These are phyloP conservation scores for Nysson spinosus DNA, from an alignment of 2,888 invertebrate species.

Conservation along the genomic window DNA sequence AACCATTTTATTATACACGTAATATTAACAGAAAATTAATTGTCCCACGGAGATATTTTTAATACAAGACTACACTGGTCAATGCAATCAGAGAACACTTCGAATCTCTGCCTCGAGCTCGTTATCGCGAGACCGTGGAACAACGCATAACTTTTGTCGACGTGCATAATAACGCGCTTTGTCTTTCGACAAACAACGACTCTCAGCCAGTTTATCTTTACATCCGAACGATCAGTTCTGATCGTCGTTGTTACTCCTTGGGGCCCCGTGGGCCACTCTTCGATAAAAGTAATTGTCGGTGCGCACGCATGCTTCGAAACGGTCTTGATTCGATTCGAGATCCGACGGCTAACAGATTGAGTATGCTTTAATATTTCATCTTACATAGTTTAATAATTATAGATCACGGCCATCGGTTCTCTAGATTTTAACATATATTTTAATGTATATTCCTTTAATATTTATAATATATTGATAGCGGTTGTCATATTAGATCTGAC, in stretches of 20 bases:
- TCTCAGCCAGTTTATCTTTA: constrained; percentile 40
- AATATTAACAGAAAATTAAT: too few relatives aligned
- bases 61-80: background rate
- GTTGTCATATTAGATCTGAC: too few relatives aligned
- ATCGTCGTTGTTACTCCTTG: constrained; percentile 23
- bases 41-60: constrained; percentile 10
- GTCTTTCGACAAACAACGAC: constrained; percentile 43
- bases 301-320: constrained; percentile 36
- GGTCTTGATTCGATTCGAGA: constrained; percentile 46
- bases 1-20: too few relatives aligned
- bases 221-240: constrained; percentile 30
- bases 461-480: too few relatives aligned
- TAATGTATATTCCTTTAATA: too few relatives aligned
- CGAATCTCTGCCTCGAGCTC: constrained; percentile 31
- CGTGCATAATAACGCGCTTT: constrained; percentile 48
- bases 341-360: constrained; percentile 35
- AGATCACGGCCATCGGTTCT: too few relatives aligned
- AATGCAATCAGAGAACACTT: constrained; percentile 41
- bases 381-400: too few relatives aligned
- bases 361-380: constrained; percentile 17
- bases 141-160: constrained; percentile 46
- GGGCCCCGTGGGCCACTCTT: constrained; percentile 11
- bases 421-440: too few relatives aligned
- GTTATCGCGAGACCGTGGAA: constrained; percentile 29
- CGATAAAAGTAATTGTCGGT: constrained; percentile 54